phyloP scores from a whole-genome alignment of 2,888 invertebrate genomes.

The Myopa tessellatipennis region DNA sequence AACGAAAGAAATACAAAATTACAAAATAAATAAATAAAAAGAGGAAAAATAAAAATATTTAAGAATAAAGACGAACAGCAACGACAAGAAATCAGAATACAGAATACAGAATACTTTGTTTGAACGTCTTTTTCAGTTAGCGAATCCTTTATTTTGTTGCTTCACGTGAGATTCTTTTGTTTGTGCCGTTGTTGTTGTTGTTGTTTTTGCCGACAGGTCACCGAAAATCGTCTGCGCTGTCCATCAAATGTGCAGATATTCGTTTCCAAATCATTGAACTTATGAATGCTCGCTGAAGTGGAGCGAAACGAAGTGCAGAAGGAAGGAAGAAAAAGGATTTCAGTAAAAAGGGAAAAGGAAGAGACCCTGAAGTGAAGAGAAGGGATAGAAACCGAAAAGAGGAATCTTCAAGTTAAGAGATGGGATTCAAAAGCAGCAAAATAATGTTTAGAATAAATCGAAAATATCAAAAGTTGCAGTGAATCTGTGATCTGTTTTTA shows the following conservation, averaged over 20 bases:
- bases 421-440: not conserved
- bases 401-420: not conserved
- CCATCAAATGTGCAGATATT: constrained; percentile 66
- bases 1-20: not conserved
- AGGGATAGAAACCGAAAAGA: too few species aligned
- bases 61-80: not conserved
- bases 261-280: constrained; percentile 65
- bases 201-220: constrained; percentile 12
- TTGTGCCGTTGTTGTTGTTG: constrained; percentile 22
- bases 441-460: too few species aligned
- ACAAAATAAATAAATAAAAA: constrained; percentile 7
- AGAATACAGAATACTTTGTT: too few species aligned
- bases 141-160: not conserved
- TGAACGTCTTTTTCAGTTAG: not conserved
- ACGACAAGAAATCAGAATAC: not conserved
- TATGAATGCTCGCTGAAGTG: constrained; percentile 54
- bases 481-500: too few species aligned
- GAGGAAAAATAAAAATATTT: constrained; percentile 18
- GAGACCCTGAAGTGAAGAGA: not conserved
- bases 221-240: constrained; percentile 55
- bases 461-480: too few species aligned
- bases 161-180: not conserved
- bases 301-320: not conserved
- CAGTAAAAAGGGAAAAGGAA: not conserved
- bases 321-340: not conserved